These are phyloP conservation scores for Oscheius onirici DNA, from an alignment of 2,888 invertebrate species.

Conservation along the genomic window DNA sequence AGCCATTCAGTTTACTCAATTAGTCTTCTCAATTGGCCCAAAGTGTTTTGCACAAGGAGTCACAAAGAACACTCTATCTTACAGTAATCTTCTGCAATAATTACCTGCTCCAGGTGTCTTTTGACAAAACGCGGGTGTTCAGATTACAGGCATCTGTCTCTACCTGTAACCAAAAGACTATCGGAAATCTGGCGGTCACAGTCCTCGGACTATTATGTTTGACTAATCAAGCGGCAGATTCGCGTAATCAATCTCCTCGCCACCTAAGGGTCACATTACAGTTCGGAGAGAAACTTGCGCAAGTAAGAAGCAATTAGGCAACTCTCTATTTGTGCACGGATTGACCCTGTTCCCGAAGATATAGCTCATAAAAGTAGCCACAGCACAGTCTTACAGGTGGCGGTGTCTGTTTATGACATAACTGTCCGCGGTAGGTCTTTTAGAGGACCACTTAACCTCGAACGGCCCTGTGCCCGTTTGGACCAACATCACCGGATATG, in stretches of 20 bases:
- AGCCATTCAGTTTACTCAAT: conserved; percentile 18
- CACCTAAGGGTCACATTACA: conserved; percentile 15
- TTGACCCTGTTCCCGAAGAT: too few relatives aligned
- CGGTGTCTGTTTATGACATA: conserved; percentile 34
- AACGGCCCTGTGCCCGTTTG: conserved; percentile 4
- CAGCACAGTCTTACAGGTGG: conserved; percentile 24
- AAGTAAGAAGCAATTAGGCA: conserved; percentile 28
- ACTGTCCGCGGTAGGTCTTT: conserved; percentile 27
- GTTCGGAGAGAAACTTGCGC: conserved; percentile 1
- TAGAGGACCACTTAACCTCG: conserved; percentile 34
- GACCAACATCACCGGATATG: conserved; percentile 15
- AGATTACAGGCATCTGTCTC: conserved; percentile 28
- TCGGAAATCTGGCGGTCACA: background rate
- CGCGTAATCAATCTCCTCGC: background rate
- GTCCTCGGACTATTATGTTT: conserved; percentile 13
- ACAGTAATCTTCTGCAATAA: too few relatives aligned
- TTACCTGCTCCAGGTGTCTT: conserved; percentile 8
- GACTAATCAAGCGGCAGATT: conserved; percentile 19
- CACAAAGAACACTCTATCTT: too few relatives aligned
- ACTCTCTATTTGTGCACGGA: background rate
- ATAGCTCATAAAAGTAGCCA: background rate
- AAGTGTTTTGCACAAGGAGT: conserved; percentile 19
- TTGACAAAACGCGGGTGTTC: conserved; percentile 1
- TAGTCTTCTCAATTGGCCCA: conserved; percentile 21
- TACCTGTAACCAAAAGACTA: background rate